Conservation (phyloP, 2,113 vertebrate genomes). For the Scomber scombrus region DNA sequence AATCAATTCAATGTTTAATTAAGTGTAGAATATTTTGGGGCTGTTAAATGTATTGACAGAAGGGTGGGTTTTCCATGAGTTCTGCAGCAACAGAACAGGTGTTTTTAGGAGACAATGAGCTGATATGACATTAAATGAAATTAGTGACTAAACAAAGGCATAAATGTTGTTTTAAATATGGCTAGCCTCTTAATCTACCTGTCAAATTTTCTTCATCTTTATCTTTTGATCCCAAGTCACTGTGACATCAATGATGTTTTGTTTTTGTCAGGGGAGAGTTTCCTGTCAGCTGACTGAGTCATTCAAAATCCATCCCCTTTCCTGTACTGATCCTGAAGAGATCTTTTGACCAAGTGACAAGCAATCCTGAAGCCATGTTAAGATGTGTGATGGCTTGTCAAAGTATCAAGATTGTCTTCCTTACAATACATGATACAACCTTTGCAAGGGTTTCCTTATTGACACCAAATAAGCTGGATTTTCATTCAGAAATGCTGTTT, state of each 20-base stretch:
- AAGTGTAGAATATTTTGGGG: neutral
- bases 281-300: slow-evolving; percentile 45
- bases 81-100: neutral
- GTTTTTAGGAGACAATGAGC: slow-evolving; percentile 1
- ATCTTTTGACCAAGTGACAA: slow-evolving; percentile 30
- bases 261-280: slow-evolving; percentile 46
- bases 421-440: neutral
- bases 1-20: too few relatives aligned
- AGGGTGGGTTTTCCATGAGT: neutral
- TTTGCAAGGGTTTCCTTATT: neutral
- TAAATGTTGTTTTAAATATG: neutral
- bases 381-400: slow-evolving; percentile 42
- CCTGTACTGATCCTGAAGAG: slow-evolving; percentile 59
- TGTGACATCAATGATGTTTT: slow-evolving; percentile 51
- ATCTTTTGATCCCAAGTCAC: slow-evolving; percentile 38
- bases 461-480: neutral
- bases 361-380: neutral
- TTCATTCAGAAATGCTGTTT: neutral
- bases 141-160: slow-evolving; percentile 1
- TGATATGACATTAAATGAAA: slow-evolving; percentile 12
- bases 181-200: neutral
- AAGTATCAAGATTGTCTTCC: slow-evolving; percentile 26
- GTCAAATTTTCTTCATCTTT: slow-evolving; percentile 15
- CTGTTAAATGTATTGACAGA: neutral
- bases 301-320: slow-evolving; percentile 47